phyloP scores from a whole-genome alignment of 2,113 vertebrate species.

The Pipra filicauda region DNA sequence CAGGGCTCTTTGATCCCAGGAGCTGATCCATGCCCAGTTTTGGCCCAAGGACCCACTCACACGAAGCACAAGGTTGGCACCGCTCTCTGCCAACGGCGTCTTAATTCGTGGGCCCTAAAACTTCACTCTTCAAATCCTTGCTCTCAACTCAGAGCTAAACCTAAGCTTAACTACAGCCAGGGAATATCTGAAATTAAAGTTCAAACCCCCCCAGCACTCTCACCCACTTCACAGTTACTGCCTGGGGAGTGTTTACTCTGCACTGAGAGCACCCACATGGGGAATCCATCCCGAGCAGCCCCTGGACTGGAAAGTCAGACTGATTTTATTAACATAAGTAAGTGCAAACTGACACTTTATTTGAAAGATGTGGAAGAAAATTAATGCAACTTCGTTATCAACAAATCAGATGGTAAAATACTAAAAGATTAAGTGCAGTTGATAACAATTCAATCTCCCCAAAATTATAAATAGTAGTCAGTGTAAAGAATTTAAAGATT shows the following conservation, averaged over 20 bases:
- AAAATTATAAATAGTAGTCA: background rate
- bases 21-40: background rate
- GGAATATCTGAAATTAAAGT: background rate
- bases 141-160: background rate
- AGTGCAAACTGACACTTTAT: background rate
- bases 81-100: background rate
- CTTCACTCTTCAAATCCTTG: background rate
- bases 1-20: background rate
- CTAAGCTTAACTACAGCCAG: background rate
- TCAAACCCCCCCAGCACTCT: background rate
- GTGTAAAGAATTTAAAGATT: constrained; percentile 8
- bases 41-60: background rate
- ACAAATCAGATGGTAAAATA: background rate
- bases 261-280: background rate
- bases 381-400: background rate
- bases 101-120: background rate
- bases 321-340: background rate
- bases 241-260: background rate
- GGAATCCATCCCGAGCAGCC: background rate
- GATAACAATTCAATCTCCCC: background rate
- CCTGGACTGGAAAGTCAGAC: background rate
- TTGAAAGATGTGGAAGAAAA: background rate
- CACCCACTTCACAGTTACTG: background rate
- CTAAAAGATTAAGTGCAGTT: background rate
- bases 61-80: background rate